Evolutionary conservation across 1,140 invertebrate genomes (phyloP).

Genomic region (Orussus abietinus): DNA sequence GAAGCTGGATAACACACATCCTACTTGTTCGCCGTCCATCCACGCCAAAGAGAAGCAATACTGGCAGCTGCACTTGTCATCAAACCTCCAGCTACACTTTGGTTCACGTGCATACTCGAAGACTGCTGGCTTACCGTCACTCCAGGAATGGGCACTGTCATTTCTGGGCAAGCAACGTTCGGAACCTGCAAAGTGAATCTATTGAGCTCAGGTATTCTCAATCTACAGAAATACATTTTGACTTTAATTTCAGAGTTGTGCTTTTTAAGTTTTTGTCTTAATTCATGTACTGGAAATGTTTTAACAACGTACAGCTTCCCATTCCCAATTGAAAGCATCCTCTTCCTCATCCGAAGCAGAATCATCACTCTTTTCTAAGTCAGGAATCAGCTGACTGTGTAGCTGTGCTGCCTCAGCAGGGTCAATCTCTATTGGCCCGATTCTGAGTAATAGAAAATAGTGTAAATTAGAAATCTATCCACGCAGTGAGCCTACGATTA

Average conservation of each 20-base stretch:
- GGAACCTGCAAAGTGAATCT: constrained; percentile 55
- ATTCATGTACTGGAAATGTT: neutral
- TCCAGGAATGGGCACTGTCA: constrained; percentile 44
- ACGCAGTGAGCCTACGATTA: too few relatives aligned
- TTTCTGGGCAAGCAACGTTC: constrained; percentile 56
- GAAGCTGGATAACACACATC: too few relatives aligned
- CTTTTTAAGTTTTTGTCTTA: neutral
- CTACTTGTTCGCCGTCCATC: constrained; percentile 58
- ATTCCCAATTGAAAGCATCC: constrained; percentile 61
- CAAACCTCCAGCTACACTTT: constrained; percentile 60
- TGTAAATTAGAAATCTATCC: too few relatives aligned
- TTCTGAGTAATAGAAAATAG: constrained; percentile 46
- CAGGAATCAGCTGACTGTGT: constrained; percentile 58
- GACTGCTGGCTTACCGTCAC: constrained; percentile 53
- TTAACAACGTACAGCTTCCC: constrained; percentile 62
- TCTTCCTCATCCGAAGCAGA: constrained; percentile 66
- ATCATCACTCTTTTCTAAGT: constrained; percentile 62
- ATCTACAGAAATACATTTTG: neutral
- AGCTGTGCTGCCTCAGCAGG: constrained; percentile 53
- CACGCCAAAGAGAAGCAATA: constrained; percentile 67
- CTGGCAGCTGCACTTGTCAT: constrained; percentile 67
- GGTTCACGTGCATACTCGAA: constrained; percentile 55
- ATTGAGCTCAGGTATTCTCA: neutral
- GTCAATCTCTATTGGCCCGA: constrained; percentile 59
- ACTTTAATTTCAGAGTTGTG: too few relatives aligned